Evolutionary conservation across 2,888 invertebrate genomes (phyloP), one percentile per base, ranked within the genome.

Genomic region (Leptothorax acervorum): DNA sequence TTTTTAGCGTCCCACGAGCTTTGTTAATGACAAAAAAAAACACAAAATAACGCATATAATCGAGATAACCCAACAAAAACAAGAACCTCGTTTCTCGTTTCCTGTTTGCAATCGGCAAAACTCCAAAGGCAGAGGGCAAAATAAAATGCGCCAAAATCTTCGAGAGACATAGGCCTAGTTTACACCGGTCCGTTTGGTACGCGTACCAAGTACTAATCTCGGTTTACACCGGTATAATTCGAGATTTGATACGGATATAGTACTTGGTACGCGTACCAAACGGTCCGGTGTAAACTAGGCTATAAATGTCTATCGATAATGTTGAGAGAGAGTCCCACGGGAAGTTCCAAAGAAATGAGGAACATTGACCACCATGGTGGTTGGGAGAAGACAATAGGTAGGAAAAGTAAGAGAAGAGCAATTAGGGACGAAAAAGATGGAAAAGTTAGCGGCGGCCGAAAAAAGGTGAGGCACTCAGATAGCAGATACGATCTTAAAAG

Each of bases 401-500:
- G 31, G 35, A 23, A 55, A 85, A 45, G 82, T 60, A 83, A 68
- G 60, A 55, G 23, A 12, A 45, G 15, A 28, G 1, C 48, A 62
- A 81, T 81, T 81, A 73, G 12, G 48, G 48, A 60, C 35, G 5
- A 35, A 9, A 42, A 62, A 60, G 18, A 45, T 6, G 48, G 60
- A 60, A 35, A 48, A 70, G 23, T 55, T 31, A 68, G 70, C 35
- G 42, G 60, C 35, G 35, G 57, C 9, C 60, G 35, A 35, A 82
- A 82, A 82, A 82, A 78, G 82, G 63, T 35, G 84, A 74, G 82
- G 66, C 60, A 28, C 63, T 62, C 76, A 73, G 76, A 48, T 48
- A 73, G 23, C 60, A 85, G 90, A 90, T 90, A 90, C 62, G 84
- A 90, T 90, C 88, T 88, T 39, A 87, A 82, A 90, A 88, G 90